A percentile compares a stretch with the other conserved stretches of the same genome.
Conservation (phyloP, 2,797 vertebrate genomes). For the Peromyscus aztecus region DNA sequence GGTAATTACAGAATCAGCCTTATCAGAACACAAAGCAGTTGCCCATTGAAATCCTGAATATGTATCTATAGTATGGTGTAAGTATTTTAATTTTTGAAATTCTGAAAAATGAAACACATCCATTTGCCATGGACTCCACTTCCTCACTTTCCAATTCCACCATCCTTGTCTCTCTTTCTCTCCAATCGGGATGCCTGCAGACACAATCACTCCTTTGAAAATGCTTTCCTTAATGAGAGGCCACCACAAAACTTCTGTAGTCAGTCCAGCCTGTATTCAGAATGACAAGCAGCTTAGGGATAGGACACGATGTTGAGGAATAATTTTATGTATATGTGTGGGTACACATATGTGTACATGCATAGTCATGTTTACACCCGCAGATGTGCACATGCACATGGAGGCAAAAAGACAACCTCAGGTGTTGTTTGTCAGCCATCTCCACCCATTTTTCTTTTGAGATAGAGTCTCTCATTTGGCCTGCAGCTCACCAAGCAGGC, state of each 20-base stretch:
- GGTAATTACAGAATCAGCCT: no score
- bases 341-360: background rate
- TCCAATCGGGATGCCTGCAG: no score
- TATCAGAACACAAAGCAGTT: no score
- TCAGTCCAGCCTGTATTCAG: background rate
- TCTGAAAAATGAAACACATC: no score
- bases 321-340: background rate
- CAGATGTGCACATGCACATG: background rate
- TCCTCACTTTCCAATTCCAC: background rate
- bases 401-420: background rate
- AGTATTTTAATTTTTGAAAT: no score
- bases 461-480: background rate
- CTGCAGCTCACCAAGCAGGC: background rate
- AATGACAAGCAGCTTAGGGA: background rate
- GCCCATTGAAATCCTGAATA: no score
- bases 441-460: background rate
- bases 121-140: no score
- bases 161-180: background rate
- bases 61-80: no score
- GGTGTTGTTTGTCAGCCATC: background rate
- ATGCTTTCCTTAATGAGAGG: background rate
- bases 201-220: background rate
- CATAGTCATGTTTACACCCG: background rate
- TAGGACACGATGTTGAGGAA: background rate
- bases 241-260: background rate